Percentiles rank a stretch among this genome's conserved stretches.
Conservation (phyloP, 2,113 vertebrate species). For the Lucifuga dentata region DNA sequence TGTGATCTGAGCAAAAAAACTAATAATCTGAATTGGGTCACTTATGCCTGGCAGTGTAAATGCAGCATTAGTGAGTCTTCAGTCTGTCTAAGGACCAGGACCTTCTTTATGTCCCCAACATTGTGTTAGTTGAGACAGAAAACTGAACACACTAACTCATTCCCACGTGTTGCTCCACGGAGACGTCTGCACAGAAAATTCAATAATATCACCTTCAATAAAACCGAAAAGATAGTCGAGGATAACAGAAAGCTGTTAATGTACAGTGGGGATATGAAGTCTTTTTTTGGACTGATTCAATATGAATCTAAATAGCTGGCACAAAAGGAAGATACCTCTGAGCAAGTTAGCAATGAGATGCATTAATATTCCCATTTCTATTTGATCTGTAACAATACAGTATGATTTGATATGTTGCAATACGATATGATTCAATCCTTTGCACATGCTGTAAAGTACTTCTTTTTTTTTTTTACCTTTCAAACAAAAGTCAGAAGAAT, state of each 20-base stretch:
- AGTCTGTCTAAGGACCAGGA: not conserved
- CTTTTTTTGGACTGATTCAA: not conserved
- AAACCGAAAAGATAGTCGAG: constrained; percentile 6
- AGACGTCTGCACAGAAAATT: constrained; percentile 36
- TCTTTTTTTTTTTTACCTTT: too few relatives aligned
- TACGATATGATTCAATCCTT: too few relatives aligned
- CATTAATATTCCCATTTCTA: not conserved
- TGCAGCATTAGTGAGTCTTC: too few relatives aligned
- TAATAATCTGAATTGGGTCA: too few relatives aligned
- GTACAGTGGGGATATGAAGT: not conserved
- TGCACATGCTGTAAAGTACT: too few relatives aligned
- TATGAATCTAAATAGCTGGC: too few relatives aligned
- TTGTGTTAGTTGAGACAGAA: constrained; percentile 22
- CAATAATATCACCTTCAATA: not conserved
- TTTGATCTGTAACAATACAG: not conserved
- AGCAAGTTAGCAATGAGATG: not conserved
- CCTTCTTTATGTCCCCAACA: not conserved
- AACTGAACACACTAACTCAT: constrained; percentile 1
- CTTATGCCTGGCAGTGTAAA: too few relatives aligned
- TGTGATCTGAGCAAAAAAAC: too few relatives aligned
- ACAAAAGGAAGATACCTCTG: too few relatives aligned
- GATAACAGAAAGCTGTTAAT: not conserved
- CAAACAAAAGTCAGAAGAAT: too few relatives aligned
- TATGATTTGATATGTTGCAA: too few relatives aligned
- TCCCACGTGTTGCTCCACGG: constrained; percentile 16